Evolutionary conservation across 1,140 invertebrate species (phyloP).

Genomic region (Drosophila jambulina): DNA sequence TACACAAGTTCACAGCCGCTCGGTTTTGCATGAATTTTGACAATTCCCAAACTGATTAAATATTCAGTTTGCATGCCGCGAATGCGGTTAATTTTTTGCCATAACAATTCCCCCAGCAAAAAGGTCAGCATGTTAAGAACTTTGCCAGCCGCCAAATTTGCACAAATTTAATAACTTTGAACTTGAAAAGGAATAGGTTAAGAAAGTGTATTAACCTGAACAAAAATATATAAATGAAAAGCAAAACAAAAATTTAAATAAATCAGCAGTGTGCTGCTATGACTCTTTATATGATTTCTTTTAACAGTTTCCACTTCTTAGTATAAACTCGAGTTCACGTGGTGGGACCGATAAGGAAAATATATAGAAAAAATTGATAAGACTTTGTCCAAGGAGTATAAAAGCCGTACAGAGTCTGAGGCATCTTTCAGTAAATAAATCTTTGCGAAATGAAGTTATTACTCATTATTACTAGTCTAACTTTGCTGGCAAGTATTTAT

Average conservation of each 20-base stretch:
- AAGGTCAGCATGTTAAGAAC: constrained; percentile 68
- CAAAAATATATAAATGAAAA: background rate
- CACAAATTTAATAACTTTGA: constrained; percentile 38
- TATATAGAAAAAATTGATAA: background rate
- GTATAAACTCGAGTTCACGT: background rate
- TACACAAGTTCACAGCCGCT: constrained; percentile 56
- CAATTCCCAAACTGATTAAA: constrained; percentile 28
- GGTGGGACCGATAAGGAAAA: background rate
- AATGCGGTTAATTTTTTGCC: constrained; percentile 28
- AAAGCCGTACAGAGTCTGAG: background rate
- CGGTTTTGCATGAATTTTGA: constrained; percentile 55
- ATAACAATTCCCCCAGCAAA: constrained; percentile 31
- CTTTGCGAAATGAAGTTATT: background rate
- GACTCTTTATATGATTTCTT: background rate
- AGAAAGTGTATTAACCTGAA: background rate
- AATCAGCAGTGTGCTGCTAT: background rate
- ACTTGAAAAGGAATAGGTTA: constrained; percentile 29
- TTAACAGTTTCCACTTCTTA: background rate
- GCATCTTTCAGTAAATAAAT: background rate
- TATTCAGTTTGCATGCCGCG: constrained; percentile 34
- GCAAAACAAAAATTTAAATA: background rate
- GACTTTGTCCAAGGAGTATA: background rate
- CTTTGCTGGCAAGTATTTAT: constrained; percentile 3
- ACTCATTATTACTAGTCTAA: too few species aligned
- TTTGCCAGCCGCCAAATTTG: constrained; percentile 19